Evolutionary conservation across 2,113 vertebrate genomes (phyloP), one percentile per base, ranked within the genome.

Genomic region (Python bivittatus): DNA sequence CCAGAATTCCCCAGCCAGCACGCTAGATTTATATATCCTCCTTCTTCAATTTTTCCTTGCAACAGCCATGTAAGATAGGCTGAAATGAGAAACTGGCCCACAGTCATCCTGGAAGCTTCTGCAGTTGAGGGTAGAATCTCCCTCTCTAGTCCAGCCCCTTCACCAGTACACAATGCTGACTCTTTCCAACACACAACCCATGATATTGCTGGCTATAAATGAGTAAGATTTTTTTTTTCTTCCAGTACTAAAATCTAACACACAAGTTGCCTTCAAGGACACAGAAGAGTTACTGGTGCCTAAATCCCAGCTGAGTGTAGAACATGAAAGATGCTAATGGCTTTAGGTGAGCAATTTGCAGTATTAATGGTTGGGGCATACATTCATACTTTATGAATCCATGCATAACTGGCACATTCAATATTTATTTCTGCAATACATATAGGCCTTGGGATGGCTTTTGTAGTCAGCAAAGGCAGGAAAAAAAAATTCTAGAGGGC

Each of bases 341-440:
- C 17, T 92, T 64, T 13, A 88, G 86, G 1, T 1, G 92, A 94
- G 68, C 0, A 12, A 68, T 86, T 93, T 53, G 83, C 54, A 72
- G 15, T 86, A 89, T 91, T 91, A 93, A 23, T 92, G 64, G 72
- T 15, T 10, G 25, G 84, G 2, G 0, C 33, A 33, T 48, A 57
- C 52, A 87, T 48, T 2, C 91, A 92, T 87, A 68, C 1, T 86
- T 93, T 88, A 91, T 61, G 27, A 93, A 90, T 10, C 15, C 1
- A 25, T 61, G 92, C 85, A 88, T 90, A 58, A 48, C 88, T 84
- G 54, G 54, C 79, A 23, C n/a, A 91, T 90, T 88, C 89, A 90
- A 38, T 92, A 64, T 93, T 94, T 90, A 91, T 79, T n/a, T 89
- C 89, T 90, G 92, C 57, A 58, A 7, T 86, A 94, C 2, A 72